phyloP scores from a whole-genome alignment of 2,797 vertebrate species.

The Steatocranus sp. region DNA sequence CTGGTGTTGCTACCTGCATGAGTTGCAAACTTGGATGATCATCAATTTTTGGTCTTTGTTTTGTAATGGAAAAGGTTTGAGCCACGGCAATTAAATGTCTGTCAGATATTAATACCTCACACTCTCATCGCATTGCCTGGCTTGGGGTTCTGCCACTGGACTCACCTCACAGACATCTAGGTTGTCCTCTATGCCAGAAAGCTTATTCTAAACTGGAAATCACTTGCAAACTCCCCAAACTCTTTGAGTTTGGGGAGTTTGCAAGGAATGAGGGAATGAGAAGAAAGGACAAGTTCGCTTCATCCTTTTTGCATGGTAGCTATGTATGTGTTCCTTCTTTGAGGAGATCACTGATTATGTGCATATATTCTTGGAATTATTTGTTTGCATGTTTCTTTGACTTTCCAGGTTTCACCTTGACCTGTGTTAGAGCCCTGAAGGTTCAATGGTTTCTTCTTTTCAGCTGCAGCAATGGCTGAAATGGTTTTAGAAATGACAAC shows the following conservation, averaged over 20 bases:
- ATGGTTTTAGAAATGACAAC: background rate
- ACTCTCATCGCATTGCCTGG: background rate
- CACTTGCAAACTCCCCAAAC: background rate
- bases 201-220: background rate
- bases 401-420: background rate
- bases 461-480: background rate
- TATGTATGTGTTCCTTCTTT: background rate
- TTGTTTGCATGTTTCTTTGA: background rate
- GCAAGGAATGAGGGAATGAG: background rate
- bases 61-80: background rate
- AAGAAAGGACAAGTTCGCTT: background rate
- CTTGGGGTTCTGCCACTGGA: background rate
- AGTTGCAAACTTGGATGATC: background rate
- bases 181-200: background rate
- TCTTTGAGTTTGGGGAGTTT: background rate
- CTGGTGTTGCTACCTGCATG: background rate
- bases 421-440: background rate
- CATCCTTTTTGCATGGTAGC: background rate
- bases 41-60: background rate
- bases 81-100: background rate
- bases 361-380: background rate
- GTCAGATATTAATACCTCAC: background rate
- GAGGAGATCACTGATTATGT: background rate
- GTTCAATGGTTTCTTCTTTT: background rate
- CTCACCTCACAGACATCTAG: background rate